Conservation (phyloP, 2,888 invertebrate genomes). For the Loripinus fragilis region DNA sequence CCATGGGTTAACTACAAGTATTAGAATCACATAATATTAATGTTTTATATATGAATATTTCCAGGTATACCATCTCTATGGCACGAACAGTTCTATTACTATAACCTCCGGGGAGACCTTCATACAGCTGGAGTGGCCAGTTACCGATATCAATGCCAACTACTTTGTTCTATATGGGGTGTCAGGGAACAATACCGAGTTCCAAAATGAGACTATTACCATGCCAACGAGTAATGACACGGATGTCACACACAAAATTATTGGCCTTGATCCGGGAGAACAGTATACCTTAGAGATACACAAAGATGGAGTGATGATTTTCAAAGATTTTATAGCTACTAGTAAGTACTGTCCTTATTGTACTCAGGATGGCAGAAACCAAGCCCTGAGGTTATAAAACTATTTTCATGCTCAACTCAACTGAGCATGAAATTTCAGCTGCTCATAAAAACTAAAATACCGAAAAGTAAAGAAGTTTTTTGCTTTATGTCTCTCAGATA, state of each 20-base stretch:
- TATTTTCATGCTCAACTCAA: too few relatives aligned
- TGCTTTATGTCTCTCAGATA: too few relatives aligned
- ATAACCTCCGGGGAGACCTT: conserved; percentile 41
- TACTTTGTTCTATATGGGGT: conserved; percentile 49
- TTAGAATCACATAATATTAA: too few relatives aligned
- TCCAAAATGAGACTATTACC: conserved; percentile 37
- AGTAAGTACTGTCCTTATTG: conserved; percentile 60
- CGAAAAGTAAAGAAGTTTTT: too few relatives aligned
- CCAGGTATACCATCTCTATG: conserved; percentile 49
- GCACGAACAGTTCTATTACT: conserved; percentile 32
- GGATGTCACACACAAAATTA: conserved; percentile 36
- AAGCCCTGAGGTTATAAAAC: too few relatives aligned
- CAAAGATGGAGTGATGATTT: conserved; percentile 41
- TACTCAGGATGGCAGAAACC: too few relatives aligned
- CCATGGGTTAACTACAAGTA: too few relatives aligned
- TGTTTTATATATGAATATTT: too few relatives aligned
- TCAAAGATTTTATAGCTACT: conserved; percentile 49
- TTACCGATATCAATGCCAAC: conserved; percentile 36
- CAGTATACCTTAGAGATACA: conserved; percentile 54
- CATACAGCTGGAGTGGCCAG: conserved; percentile 49
- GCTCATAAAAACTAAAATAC: too few relatives aligned
- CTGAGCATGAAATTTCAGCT: too few relatives aligned
- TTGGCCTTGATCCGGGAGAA: conserved; percentile 58
- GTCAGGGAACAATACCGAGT: conserved; percentile 26
- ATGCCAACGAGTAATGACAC: conserved; percentile 44